Conservation (phyloP, 1,140 invertebrate species). For the Mycetomoellerius zeteki region DNA sequence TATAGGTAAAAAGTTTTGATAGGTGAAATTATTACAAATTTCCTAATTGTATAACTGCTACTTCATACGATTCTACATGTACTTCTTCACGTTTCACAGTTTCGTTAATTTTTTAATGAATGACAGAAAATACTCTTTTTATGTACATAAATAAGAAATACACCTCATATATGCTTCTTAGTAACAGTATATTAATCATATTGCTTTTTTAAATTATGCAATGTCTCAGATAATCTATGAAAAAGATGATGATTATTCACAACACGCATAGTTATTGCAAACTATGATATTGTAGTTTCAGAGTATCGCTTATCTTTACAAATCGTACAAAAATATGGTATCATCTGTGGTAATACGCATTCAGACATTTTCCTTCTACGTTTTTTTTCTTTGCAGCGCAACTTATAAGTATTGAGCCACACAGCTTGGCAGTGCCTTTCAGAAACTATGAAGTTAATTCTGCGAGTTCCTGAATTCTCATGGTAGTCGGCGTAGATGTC, state of each 20-base stretch:
- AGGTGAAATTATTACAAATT: constrained; percentile 9
- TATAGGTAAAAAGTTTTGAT: constrained; percentile 8
- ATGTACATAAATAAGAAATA: constrained; percentile 5
- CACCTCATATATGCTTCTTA: not conserved
- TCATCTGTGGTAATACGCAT: constrained; percentile 62
- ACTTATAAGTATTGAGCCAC: constrained; percentile 85
- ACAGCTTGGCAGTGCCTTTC: constrained; percentile 83
- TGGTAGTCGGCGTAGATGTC: constrained; percentile 57
- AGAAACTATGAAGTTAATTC: constrained; percentile 68
- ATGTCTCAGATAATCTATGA: constrained; percentile 4
- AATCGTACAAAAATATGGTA: constrained; percentile 82
- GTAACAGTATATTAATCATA: constrained; percentile 4
- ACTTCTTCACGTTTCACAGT: not conserved
- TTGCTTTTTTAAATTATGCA: constrained; percentile 25
- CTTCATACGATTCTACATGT: not conserved
- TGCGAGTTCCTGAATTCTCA: constrained; percentile 64
- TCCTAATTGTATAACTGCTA: not conserved
- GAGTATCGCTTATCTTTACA: constrained; percentile 56
- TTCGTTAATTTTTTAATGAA: constrained; percentile 11
- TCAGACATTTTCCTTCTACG: constrained; percentile 77
- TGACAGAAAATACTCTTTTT: not conserved
- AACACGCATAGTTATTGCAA: not conserved
- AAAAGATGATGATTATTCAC: constrained; percentile 11
- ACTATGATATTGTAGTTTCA: not conserved
- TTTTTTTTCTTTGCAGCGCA: constrained; percentile 73